Evolutionary conservation across 2,888 invertebrate genomes (phyloP).

Genomic region (Drosophila gaucha): DNA sequence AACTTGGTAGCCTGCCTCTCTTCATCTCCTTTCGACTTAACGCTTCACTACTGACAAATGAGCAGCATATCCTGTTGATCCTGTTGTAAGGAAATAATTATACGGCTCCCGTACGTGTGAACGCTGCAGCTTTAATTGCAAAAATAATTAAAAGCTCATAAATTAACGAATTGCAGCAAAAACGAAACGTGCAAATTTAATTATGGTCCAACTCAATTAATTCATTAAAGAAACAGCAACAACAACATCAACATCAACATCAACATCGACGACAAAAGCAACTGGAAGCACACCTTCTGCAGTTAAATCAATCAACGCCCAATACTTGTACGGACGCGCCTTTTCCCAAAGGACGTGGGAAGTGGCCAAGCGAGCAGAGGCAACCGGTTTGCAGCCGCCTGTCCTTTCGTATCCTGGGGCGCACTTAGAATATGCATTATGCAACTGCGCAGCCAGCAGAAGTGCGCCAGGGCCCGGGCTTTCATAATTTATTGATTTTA

Average conservation of each 20-base stretch:
- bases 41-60: constrained; percentile 73
- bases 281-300: constrained; percentile 37
- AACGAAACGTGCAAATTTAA: constrained; percentile 72
- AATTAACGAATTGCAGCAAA: constrained; percentile 51
- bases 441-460: constrained; percentile 44
- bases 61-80: constrained; percentile 78
- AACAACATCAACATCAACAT: constrained; percentile 1
- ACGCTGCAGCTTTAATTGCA: constrained; percentile 62
- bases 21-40: constrained; percentile 52
- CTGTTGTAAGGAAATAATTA: constrained; percentile 70
- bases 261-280: constrained; percentile 11
- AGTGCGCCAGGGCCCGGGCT: constrained; percentile 47
- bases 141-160: constrained; percentile 80
- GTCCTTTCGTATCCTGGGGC: constrained; percentile 39
- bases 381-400: constrained; percentile 59
- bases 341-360: constrained; percentile 67
- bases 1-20: constrained; percentile 5
- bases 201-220: constrained; percentile 72
- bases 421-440: constrained; percentile 74
- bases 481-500: constrained; percentile 80
- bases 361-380: constrained; percentile 1
- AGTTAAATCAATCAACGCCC: constrained; percentile 80
- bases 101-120: constrained; percentile 50
- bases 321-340: constrained; percentile 43
- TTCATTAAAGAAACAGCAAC: constrained; percentile 61